These are phyloP conservation scores for Acanthisitta chloris DNA, from an alignment of 2,113 vertebrate genomes.

Conservation along the genomic window DNA sequence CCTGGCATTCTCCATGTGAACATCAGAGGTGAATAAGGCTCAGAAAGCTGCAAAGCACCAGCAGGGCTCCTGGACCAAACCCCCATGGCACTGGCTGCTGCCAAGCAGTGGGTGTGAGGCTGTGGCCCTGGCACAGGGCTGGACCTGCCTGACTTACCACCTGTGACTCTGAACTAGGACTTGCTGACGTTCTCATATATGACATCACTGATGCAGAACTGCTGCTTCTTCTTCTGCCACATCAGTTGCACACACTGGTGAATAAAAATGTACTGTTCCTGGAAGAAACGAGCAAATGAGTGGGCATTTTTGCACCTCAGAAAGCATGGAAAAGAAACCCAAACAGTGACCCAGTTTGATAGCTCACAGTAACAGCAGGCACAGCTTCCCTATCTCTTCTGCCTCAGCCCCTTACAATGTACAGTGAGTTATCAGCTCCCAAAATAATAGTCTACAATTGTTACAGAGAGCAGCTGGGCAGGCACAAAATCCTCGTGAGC, in stretches of 20 bases:
- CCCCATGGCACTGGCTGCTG: fast-evolving
- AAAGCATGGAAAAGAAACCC: not conserved
- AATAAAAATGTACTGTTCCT: slow-evolving; percentile 98
- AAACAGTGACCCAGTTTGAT: not conserved
- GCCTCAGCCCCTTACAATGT: not conserved
- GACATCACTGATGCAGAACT: slow-evolving; percentile 88
- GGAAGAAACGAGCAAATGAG: not conserved
- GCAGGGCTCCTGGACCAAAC: not conserved
- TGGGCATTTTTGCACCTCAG: not conserved
- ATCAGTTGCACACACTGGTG: slow-evolving; percentile 95
- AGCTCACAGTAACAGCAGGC: not conserved
- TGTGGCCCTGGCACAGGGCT: fast-evolving
- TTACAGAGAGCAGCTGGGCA: not conserved
- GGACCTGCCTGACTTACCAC: slow-evolving; percentile 42
- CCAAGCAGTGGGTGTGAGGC: not conserved
- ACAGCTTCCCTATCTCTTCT: not conserved
- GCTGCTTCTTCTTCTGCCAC: slow-evolving; percentile 95
- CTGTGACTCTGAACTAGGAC: slow-evolving; percentile 76
- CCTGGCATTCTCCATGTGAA: not conserved
- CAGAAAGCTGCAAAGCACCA: not conserved
- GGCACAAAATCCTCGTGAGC: not conserved
- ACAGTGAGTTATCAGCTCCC: not conserved
- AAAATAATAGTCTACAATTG: not conserved
- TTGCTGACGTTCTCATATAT: slow-evolving; percentile 96
- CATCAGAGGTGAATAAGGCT: not conserved